A percentile compares a stretch with the other conserved stretches of the same genome.
Conservation (phyloP, 1,140 invertebrate species). For the Drosophila ogumai region DNA sequence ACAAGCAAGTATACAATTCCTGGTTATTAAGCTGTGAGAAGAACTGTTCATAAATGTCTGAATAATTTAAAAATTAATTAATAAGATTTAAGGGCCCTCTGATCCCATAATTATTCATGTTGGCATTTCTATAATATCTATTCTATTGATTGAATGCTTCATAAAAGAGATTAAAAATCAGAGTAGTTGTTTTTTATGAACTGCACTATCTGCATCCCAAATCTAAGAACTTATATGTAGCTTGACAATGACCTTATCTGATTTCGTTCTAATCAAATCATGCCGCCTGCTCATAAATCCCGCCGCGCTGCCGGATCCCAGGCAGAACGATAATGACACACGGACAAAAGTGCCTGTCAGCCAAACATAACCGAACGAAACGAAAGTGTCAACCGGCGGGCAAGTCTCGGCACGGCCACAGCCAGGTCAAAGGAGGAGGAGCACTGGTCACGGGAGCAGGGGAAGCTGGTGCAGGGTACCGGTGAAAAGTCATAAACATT, state of each 20-base stretch:
- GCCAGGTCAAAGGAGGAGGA: constrained; percentile 48
- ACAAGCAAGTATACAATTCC: no score
- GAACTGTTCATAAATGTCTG: no score
- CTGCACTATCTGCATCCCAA: constrained; percentile 1
- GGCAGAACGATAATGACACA: constrained; percentile 71
- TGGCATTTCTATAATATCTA: not conserved
- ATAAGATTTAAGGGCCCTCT: no score
- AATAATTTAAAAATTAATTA: no score
- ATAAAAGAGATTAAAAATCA: not conserved
- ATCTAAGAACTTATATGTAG: constrained; percentile 3
- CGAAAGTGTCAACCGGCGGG: constrained; percentile 62
- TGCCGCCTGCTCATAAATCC: constrained; percentile 65
- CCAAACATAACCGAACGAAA: constrained; percentile 58
- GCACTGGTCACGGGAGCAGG: not conserved
- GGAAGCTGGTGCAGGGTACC: constrained; percentile 37
- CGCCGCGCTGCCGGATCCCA: constrained; percentile 19
- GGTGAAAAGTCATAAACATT: constrained; percentile 76
- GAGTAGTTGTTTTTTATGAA: not conserved
- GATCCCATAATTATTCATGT: not conserved
- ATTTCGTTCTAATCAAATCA: constrained; percentile 31
- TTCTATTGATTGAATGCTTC: not conserved
- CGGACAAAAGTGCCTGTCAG: constrained; percentile 74
- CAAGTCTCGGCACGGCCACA: not conserved
- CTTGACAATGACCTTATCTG: constrained; percentile 25
- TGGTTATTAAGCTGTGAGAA: no score